Conservation (phyloP, 2,888 invertebrate genomes). For the Eupithecia vulgata region DNA sequence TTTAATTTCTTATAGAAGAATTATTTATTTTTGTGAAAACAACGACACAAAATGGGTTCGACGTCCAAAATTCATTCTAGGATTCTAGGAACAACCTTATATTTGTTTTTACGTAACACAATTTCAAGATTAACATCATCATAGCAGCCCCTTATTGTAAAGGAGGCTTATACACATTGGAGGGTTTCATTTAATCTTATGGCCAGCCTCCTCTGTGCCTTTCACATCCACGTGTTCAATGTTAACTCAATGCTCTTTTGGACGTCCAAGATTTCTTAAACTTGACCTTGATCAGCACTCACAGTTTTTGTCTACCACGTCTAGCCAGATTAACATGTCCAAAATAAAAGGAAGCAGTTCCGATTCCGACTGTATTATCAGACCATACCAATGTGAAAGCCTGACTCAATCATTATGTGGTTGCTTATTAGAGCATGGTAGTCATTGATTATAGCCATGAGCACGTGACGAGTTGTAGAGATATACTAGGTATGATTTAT, state of each 20-base stretch:
- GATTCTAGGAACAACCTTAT: not conserved
- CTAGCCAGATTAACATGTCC: not conserved
- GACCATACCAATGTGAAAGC: constrained; percentile 12
- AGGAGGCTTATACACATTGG: no score
- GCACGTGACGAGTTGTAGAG: not conserved
- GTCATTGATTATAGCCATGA: constrained; percentile 20
- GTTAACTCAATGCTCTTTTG: no score
- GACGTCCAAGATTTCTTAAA: no score
- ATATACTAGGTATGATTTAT: not conserved
- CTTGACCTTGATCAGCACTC: no score
- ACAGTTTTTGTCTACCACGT: no score
- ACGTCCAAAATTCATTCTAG: not conserved
- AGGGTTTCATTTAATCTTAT: no score
- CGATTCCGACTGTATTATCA: not conserved
- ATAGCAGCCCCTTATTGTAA: no score
- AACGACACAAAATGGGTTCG: not conserved
- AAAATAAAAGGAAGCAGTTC: not conserved
- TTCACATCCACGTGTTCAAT: no score
- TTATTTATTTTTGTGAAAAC: no score
- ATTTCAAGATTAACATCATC: not conserved
- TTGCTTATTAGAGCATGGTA: constrained; percentile 31
- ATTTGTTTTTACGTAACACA: not conserved
- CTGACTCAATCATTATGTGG: constrained; percentile 22
- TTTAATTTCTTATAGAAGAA: no score
- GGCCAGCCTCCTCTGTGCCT: no score